These are phyloP conservation scores for Pycnonotus jocosus DNA, from an alignment of 2,113 vertebrate genomes.

Conservation along the genomic window DNA sequence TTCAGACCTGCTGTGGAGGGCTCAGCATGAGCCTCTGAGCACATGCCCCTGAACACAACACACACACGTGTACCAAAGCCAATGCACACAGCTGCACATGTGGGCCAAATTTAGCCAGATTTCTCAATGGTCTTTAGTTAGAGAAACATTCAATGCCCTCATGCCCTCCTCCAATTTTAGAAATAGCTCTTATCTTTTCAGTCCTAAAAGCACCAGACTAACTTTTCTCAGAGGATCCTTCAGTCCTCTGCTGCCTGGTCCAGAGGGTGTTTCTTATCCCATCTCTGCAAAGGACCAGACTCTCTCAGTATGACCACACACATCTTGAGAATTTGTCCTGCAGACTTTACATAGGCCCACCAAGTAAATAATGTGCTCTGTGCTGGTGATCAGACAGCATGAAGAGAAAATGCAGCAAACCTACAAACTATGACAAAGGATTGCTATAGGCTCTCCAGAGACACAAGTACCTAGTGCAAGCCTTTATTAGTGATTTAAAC, in stretches of 20 bases:
- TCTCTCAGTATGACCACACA: background rate
- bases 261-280: background rate
- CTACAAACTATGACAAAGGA: background rate
- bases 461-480: background rate
- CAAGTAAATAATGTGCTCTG: background rate
- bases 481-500: background rate
- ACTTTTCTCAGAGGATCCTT: background rate
- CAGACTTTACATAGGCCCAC: background rate
- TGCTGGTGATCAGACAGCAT: background rate
- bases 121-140: background rate
- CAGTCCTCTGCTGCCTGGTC: background rate
- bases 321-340: background rate
- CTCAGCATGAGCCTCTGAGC: fast-evolving
- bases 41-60: background rate
- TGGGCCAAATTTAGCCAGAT: background rate
- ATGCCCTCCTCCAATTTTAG: background rate
- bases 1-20: background rate
- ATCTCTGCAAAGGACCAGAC: background rate
- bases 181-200: background rate
- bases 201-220: background rate
- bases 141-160: background rate
- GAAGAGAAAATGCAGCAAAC: background rate
- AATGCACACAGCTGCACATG: fast-evolving
- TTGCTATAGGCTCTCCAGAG: background rate
- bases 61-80: background rate